phyloP scores from a whole-genome alignment of 2,888 invertebrate species.

The Lepidochrysops patricia region DNA sequence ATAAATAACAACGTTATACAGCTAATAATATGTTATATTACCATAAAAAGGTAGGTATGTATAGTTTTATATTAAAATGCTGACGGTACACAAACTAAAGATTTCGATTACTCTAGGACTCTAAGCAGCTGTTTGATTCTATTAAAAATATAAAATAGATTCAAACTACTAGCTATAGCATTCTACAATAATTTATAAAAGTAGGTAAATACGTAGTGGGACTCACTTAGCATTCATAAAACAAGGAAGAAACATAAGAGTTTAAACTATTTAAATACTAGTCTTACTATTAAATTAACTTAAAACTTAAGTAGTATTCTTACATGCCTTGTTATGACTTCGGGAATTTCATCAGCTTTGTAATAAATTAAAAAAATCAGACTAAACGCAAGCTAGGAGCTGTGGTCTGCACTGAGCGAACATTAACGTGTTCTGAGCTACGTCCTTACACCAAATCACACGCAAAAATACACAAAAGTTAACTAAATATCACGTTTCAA shows the following conservation, averaged over 20 bases:
- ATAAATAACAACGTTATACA: background rate
- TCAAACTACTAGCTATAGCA: too few species aligned
- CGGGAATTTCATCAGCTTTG: background rate
- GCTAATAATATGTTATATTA: background rate
- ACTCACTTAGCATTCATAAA: background rate
- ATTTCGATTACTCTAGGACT: background rate
- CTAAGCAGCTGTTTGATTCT: background rate
- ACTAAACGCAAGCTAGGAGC: too few species aligned
- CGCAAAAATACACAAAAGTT: conserved; percentile 9
- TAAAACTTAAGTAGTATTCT: background rate
- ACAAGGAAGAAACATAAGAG: background rate
- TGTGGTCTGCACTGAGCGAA: background rate
- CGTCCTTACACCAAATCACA: conserved; percentile 16
- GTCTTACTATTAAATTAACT: background rate
- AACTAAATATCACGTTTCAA: conserved; percentile 21
- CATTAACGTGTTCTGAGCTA: background rate
- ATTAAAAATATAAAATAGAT: too few species aligned
- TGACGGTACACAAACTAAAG: background rate
- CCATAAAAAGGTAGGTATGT: background rate
- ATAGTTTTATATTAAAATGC: background rate
- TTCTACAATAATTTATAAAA: too few species aligned
- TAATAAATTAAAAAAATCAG: background rate
- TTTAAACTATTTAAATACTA: background rate
- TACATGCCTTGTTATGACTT: background rate
- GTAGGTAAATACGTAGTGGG: background rate